Evolutionary conservation across 2,888 invertebrate genomes (phyloP).

Genomic region (Lypha dubia): DNA sequence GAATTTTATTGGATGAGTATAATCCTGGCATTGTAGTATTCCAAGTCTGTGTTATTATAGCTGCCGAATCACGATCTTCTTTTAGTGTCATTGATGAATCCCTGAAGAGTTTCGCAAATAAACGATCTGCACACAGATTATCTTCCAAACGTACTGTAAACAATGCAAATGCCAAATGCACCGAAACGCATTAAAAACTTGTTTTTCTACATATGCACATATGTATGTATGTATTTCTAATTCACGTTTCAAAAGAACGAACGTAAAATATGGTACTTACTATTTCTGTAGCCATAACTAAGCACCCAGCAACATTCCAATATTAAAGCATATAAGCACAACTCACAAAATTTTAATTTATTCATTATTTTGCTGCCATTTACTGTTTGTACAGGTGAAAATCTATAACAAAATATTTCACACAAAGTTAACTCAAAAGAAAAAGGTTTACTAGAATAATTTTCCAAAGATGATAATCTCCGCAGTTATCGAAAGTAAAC

Average conservation of each 20-base stretch:
- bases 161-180: slow-evolving; percentile 10
- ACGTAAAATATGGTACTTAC: slow-evolving; percentile 70
- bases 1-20: slow-evolving; percentile 77
- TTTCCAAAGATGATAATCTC: slow-evolving; percentile 38
- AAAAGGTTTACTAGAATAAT: slow-evolving; percentile 42
- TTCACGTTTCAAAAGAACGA: not conserved
- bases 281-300: slow-evolving; percentile 74
- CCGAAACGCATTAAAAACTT: slow-evolving; percentile 22
- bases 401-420: slow-evolving; percentile 48
- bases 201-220: not conserved
- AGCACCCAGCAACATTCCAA: slow-evolving; percentile 58
- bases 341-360: slow-evolving; percentile 37
- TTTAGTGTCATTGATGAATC: slow-evolving; percentile 78
- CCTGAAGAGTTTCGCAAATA: slow-evolving; percentile 78
- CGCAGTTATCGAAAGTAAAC: slow-evolving; percentile 51
- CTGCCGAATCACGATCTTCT: slow-evolving; percentile 80
- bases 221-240: no score
- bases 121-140: slow-evolving; percentile 80
- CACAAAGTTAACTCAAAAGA: slow-evolving; percentile 54
- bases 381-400: slow-evolving; percentile 57
- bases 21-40: slow-evolving; percentile 78
- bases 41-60: slow-evolving; percentile 80
- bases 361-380: slow-evolving; percentile 60
- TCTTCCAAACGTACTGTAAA: slow-evolving; percentile 79
- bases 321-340: slow-evolving; percentile 57